Conservation (phyloP, 2,113 vertebrate species). For the Sylvilagus bachmani region DNA sequence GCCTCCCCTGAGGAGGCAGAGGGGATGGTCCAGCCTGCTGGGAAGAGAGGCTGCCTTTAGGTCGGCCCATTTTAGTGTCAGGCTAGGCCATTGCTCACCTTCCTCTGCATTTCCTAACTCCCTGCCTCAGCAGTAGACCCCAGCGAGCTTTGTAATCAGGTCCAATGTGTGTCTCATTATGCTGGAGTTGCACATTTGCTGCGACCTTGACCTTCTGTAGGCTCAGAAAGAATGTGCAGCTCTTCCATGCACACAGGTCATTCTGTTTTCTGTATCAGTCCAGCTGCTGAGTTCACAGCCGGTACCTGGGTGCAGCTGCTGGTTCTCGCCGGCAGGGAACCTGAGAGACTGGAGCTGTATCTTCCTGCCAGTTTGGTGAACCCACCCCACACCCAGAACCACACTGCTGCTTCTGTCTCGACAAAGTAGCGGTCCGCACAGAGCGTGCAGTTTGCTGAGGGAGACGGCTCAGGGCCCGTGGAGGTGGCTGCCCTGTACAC, state of each 20-base stretch:
- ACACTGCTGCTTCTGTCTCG: not conserved
- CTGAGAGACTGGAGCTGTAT: not conserved
- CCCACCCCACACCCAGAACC: not conserved
- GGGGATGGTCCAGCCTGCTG: fast-evolving
- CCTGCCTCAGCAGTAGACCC: too few relatives aligned
- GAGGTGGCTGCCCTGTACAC: not conserved
- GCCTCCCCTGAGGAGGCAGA: fast-evolving
- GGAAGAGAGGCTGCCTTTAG: fast-evolving
- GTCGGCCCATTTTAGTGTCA: fast-evolving
- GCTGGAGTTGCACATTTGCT: not conserved
- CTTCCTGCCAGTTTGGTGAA: not conserved
- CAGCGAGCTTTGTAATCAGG: not conserved
- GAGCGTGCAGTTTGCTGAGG: not conserved
- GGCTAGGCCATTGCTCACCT: fast-evolving
- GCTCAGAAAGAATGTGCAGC: fast-evolving
- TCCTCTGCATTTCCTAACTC: too few relatives aligned
- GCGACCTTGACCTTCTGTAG: not conserved
- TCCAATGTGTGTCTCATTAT: fast-evolving
- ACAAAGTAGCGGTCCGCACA: not conserved
- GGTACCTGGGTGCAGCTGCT: fast-evolving
- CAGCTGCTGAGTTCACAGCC: fast-evolving
- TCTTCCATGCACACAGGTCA: fast-evolving
- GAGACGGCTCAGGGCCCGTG: fast-evolving
- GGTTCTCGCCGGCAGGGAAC: not conserved
- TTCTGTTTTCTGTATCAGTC: not conserved